These are phyloP conservation scores for Patiria pectinifera DNA, from an alignment of 53 echinoderm and acorn worm species.

Conservation along the genomic window DNA sequence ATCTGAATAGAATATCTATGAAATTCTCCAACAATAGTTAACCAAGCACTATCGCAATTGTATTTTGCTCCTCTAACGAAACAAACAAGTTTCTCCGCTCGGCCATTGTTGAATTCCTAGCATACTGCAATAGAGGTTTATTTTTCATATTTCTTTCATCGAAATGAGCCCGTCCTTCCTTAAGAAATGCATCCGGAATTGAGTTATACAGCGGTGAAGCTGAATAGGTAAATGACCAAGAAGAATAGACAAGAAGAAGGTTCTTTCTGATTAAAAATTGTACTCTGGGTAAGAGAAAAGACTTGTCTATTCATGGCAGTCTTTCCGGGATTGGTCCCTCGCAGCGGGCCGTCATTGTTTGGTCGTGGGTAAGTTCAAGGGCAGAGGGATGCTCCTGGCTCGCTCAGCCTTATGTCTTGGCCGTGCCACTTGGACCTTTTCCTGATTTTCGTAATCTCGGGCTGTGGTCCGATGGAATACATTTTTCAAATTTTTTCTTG, in stretches of 20 bases:
- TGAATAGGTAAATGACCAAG: constrained; percentile 41
- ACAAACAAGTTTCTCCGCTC: constrained; percentile 5
- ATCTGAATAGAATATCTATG: neutral
- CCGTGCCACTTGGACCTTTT: neutral
- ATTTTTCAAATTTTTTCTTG: neutral
- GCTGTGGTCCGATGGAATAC: neutral
- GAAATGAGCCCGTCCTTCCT: neutral
- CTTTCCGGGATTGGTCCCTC: constrained; percentile 43
- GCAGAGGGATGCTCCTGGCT: neutral
- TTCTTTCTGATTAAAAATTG: constrained; percentile 53
- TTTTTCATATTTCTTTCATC: constrained; percentile 25
- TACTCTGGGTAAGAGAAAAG: neutral
- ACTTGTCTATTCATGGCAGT: constrained; percentile 3
- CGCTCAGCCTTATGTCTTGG: constrained; percentile 4
- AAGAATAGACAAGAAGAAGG: constrained; percentile 9
- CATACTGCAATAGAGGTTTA: neutral
- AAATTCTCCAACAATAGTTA: constrained; percentile 18
- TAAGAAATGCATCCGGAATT: constrained; percentile 41
- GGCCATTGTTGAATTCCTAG: constrained; percentile 2
- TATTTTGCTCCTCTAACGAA: constrained; percentile 23
- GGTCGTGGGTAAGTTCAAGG: constrained; percentile 48
- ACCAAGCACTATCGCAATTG: constrained; percentile 14
- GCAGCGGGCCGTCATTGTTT: constrained; percentile 48
- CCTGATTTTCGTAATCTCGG: constrained; percentile 14
- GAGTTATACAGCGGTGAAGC: constrained; percentile 29